These are phyloP conservation scores for Trissolcus basalis DNA, from an alignment of 1,140 invertebrate genomes.

Conservation along the genomic window DNA sequence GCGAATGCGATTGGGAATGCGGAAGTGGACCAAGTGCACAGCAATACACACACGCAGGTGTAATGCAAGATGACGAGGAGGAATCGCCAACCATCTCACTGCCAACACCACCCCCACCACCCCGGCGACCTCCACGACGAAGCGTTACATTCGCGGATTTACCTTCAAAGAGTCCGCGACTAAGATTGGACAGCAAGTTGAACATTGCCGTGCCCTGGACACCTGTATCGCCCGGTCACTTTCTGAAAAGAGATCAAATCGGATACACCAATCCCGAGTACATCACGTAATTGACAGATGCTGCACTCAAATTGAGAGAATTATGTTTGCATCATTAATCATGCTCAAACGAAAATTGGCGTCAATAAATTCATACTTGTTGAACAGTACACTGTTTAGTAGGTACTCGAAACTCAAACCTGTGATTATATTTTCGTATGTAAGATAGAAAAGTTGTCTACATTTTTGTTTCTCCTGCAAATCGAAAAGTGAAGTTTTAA, in stretches of 20 bases:
- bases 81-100: conserved; percentile 64
- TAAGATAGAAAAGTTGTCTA: too few species aligned
- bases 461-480: too few species aligned
- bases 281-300: conserved; percentile 61
- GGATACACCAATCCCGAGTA: conserved; percentile 70
- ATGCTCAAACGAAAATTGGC: conserved; percentile 3
- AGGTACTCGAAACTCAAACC: not conserved
- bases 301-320: conserved; percentile 8
- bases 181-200: conserved; percentile 54
- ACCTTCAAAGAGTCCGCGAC: conserved; percentile 66
- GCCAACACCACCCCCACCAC: conserved; percentile 69
- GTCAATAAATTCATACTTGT: not conserved
- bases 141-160: conserved; percentile 73
- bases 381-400: not conserved
- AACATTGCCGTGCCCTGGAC: conserved; percentile 72
- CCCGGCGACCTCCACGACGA: conserved; percentile 65
- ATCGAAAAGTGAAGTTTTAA: too few species aligned
- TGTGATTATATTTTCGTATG: conserved; percentile 4
- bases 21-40: conserved; percentile 84
- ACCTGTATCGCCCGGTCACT: conserved; percentile 70
- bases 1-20: conserved; percentile 82
- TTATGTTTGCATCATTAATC: conserved; percentile 11
- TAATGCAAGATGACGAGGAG: conserved; percentile 70
- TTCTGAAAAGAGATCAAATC: conserved; percentile 52
- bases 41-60: conserved; percentile 87